phyloP scores from a whole-genome alignment of 2,113 vertebrate species.

The Trogon surrucura region DNA sequence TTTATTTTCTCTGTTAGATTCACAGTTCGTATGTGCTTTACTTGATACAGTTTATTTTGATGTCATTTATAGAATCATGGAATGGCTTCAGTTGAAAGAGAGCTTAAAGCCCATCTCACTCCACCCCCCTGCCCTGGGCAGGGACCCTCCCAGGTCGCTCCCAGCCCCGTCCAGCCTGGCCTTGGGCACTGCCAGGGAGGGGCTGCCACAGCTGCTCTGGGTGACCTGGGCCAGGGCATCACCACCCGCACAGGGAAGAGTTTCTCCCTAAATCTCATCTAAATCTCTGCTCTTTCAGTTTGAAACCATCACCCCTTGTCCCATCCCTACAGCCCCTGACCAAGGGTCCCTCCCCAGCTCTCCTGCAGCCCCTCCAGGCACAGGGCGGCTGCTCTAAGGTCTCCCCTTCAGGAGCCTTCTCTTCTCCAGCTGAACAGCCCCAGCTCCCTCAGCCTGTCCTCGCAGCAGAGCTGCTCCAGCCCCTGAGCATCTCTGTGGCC shows the following conservation, averaged over 20 bases:
- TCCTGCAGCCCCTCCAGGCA: no score
- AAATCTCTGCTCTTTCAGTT: background rate
- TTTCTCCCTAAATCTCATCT: no score
- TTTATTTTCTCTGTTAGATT: background rate
- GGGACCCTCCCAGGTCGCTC: background rate
- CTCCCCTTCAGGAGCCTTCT: background rate
- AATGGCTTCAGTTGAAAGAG: background rate
- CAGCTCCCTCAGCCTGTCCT: background rate
- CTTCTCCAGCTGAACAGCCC: background rate
- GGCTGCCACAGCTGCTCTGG: no score
- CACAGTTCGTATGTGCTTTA: background rate
- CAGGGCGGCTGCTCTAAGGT: background rate
- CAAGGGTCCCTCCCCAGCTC: background rate
- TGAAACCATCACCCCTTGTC: background rate
- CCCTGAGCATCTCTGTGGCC: rapidly evolving
- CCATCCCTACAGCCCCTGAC: background rate
- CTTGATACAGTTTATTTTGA: background rate
- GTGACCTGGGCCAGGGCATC: no score
- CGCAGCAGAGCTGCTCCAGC: background rate
- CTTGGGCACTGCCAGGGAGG: no score
- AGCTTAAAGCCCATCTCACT: background rate
- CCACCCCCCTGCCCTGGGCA: background rate
- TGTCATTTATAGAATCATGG: background rate
- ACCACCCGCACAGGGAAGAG: no score
- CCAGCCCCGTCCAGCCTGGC: no score